Conservation (phyloP, 2,797 vertebrate species). For the Rhabdophis nuchalis region DNA sequence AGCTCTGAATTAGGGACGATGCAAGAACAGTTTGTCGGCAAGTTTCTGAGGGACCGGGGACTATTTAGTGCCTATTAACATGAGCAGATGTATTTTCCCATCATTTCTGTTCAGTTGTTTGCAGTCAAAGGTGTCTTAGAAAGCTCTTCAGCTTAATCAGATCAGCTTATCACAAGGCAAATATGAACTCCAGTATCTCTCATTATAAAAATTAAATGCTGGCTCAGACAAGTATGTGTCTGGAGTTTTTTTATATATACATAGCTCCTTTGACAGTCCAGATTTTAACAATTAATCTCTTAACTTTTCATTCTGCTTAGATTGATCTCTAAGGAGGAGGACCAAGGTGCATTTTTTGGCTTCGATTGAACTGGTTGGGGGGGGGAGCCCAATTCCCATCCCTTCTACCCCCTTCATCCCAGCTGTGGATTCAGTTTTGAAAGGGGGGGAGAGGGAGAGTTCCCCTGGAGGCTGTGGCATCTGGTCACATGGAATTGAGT, state of each 20-base stretch:
- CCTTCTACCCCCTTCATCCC: neutral
- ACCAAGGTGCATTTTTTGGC: neutral
- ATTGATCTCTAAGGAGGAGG: neutral
- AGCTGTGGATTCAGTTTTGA: neutral
- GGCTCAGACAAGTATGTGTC: neutral
- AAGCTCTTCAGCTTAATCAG: neutral
- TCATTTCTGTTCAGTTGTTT: neutral
- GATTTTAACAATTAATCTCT: neutral
- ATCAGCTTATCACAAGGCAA: neutral
- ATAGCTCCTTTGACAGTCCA: neutral
- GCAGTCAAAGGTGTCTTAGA: neutral
- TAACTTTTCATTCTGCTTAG: neutral
- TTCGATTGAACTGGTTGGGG: neutral
- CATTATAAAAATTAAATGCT: neutral
- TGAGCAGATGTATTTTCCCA: neutral
- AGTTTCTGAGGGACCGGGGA: neutral
- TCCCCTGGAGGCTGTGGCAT: neutral
- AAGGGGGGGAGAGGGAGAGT: neutral
- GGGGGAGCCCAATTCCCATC: neutral
- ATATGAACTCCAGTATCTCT: neutral
- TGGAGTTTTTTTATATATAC: neutral
- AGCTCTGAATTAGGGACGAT: neutral
- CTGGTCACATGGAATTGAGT: constrained; percentile 13
- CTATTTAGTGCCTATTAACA: neutral
- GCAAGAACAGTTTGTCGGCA: neutral